Conservation (phyloP, 2,888 invertebrate species). For the Eupithecia insigniata region DNA sequence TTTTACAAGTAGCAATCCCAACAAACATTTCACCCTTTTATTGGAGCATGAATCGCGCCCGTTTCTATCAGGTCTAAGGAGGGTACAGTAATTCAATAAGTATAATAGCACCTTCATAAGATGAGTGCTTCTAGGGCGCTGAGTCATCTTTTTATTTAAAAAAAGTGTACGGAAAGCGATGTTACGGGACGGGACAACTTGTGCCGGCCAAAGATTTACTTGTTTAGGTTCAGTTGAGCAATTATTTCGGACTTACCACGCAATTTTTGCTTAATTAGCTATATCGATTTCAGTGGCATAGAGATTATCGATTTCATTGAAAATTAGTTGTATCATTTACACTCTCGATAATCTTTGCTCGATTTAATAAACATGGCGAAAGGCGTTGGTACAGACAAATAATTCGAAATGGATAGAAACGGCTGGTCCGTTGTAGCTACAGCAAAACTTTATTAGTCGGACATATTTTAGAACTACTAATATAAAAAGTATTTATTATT, state of each 20-base stretch:
- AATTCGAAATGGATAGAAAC: background rate
- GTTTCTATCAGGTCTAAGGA: constrained; percentile 45
- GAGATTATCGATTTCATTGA: constrained; percentile 19
- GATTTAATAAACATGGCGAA: background rate
- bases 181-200: constrained; percentile 8
- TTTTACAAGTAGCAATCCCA: constrained; percentile 28
- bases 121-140: constrained; percentile 39
- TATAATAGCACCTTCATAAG: constrained; percentile 47
- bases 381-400: background rate
- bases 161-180: constrained; percentile 19
- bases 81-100: constrained; percentile 54
- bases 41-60: constrained; percentile 46
- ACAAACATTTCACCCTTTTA: constrained; percentile 48
- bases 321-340: constrained; percentile 21
- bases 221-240: constrained; percentile 9
- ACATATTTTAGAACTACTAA: no score
- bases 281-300: constrained; percentile 53
- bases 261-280: constrained; percentile 65
- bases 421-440: background rate
- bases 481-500: no score
- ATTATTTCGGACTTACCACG: constrained; percentile 29
- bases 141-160: constrained; percentile 44
- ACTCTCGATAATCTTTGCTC: background rate
- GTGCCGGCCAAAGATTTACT: constrained; percentile 14
- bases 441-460: background rate